Conservation (phyloP, 2,888 invertebrate genomes). For the Cephus pulcher region DNA sequence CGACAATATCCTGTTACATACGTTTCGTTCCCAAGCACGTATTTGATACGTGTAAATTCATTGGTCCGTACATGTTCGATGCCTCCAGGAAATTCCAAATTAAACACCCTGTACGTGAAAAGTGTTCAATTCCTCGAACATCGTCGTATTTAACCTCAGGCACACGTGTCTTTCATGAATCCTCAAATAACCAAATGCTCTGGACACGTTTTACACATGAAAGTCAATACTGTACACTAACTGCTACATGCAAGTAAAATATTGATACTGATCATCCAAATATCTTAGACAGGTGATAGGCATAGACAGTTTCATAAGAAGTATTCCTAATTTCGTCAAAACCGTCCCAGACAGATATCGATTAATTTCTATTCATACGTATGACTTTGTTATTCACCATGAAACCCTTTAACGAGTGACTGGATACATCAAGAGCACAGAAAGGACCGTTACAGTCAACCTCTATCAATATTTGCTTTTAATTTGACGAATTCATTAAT, state of each 20-base stretch:
- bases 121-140: neutral
- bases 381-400: constrained; percentile 15
- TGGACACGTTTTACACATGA: neutral
- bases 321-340: neutral
- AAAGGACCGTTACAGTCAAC: constrained; percentile 12
- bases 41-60: neutral
- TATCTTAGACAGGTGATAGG: neutral
- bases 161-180: neutral
- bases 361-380: constrained; percentile 16
- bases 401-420: constrained; percentile 16
- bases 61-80: neutral
- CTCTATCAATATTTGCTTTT: constrained; percentile 40
- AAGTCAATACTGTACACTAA: neutral
- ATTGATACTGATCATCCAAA: neutral
- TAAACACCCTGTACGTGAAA: neutral
- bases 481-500: constrained; percentile 41
- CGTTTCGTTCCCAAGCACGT: neutral
- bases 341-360: constrained; percentile 2
- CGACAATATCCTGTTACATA: neutral
- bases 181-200: neutral
- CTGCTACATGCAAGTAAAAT: neutral
- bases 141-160: neutral
- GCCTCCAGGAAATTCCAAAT: neutral
- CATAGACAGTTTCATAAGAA: neutral
- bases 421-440: neutral